Evolutionary conservation across 2,113 vertebrate genomes (phyloP).

Genomic region (Craseonycteris thonglongyai): DNA sequence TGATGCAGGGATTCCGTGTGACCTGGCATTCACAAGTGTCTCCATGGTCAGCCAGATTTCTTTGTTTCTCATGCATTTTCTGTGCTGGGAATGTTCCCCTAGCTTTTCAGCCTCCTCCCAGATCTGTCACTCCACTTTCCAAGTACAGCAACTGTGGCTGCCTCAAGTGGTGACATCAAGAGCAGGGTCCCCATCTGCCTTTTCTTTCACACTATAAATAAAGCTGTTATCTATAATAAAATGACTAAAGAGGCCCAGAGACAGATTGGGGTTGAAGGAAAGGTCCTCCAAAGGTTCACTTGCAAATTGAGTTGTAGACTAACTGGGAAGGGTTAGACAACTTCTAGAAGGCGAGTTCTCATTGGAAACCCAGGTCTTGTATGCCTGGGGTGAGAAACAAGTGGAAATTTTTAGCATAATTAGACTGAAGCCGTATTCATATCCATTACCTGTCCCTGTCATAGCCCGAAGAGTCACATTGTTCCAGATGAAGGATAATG

Average conservation of each 20-base stretch:
- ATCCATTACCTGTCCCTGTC: constrained; percentile 41
- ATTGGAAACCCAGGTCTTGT: constrained; percentile 35
- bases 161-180: background rate
- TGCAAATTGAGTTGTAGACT: constrained; percentile 78
- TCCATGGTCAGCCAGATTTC: background rate
- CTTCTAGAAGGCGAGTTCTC: constrained; percentile 33
- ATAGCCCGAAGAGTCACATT: background rate
- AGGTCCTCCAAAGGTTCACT: constrained; percentile 77
- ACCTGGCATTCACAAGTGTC: background rate
- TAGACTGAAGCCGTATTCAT: constrained; percentile 55
- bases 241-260: constrained; percentile 71
- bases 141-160: background rate
- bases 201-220: constrained; percentile 54
- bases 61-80: constrained; percentile 45
- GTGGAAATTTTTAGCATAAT: constrained; percentile 27
- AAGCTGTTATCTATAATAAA: constrained; percentile 65
- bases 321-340: constrained; percentile 35
- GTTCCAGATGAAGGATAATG: background rate
- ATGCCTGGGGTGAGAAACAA: constrained; percentile 50
- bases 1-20: background rate
- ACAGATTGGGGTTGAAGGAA: constrained; percentile 68
- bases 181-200: constrained; percentile 50
- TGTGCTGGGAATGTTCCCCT: background rate
- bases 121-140: background rate
- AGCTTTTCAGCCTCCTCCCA: background rate